Evolutionary conservation across 2,888 invertebrate species (phyloP), one percentile per base, ranked within the genome.

Genomic region (Meandrusa payeni): DNA sequence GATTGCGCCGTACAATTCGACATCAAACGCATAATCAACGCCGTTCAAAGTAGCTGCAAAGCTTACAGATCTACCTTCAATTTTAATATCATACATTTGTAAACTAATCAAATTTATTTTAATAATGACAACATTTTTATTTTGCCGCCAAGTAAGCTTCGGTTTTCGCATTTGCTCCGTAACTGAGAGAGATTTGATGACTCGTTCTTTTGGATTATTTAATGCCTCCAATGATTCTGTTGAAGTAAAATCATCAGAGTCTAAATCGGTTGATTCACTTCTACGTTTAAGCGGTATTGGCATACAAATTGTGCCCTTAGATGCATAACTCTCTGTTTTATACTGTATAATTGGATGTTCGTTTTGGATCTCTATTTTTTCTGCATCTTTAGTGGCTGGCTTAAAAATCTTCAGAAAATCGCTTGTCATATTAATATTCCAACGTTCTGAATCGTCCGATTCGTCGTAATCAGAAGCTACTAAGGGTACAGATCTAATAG

Each of bases 1-100:
- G 1, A 87, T 54, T 0, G 73, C 67, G 0, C 83, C 87, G 24
- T 77, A 83, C n/a, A 88, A 42, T 39, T 80, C 72, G 1, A 88
- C 54, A 10, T 78, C 59, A 26, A 88, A 85, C 1, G 59, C 71
- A 36, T 86, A 87, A 6, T 55, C 47, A 0, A 54, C 61, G 20
- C 74, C 71, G 22, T 77, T 64, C 0, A 62, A 54, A 2, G 48
- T 34, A 0, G 78, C 61, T 3, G 51, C 48, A 48, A 88, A 88
- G 20, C 59, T 55, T 1, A 88, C 23, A 1, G 46, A 41, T 5
- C 67, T 63, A 0, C 71, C 69, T 9, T 61, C 50, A 0, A 81
- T 72, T 5, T 56, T 47, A 1, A 88, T n/a, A 5, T 64, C 46
- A 37, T 88, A 88, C 1, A 59, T 41, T 11, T 76, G 68, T 0